Percentiles rank a stretch among this genome's conserved stretches.
Conservation (phyloP, 64 coral and sea anemone species). For the Stichodactyla helianthus region DNA sequence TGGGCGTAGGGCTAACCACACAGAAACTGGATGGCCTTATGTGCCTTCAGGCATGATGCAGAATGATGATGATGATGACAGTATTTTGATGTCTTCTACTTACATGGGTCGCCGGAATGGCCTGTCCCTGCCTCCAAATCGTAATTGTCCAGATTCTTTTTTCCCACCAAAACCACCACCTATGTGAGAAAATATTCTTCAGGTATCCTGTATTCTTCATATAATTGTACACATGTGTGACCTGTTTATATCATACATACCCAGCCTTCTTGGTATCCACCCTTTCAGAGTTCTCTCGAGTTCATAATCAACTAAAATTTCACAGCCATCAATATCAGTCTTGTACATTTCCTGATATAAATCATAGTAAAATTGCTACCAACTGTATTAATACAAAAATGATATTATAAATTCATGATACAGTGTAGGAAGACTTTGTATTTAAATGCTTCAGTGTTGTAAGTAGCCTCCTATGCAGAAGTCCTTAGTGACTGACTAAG, state of each 20-base stretch:
- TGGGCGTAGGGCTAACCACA: no score
- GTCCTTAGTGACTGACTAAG: no score
- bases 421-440: no score
- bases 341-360: constrained; percentile 65
- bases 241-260: constrained; percentile 22
- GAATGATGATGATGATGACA: no score
- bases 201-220: not conserved
- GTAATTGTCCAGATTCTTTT: constrained; percentile 93
- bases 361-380: not conserved
- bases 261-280: constrained; percentile 90
- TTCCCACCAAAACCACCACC: constrained; percentile 97
- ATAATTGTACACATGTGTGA: not conserved
- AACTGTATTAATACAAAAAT: no score
- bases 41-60: no score
- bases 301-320: constrained; percentile 93
- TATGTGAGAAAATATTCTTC: not conserved
- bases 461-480: no score
- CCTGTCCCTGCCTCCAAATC: constrained; percentile 96
- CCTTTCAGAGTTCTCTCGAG: constrained; percentile 80
- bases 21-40: no score
- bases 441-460: no score
- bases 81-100: constrained; percentile 16
- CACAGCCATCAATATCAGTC: constrained; percentile 61
- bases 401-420: no score
- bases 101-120: constrained; percentile 90